Percentiles rank a stretch among this genome's conserved stretches.
Evolutionary conservation across 2,113 vertebrate species (phyloP).

Genomic region (Aegotheles bennettii): DNA sequence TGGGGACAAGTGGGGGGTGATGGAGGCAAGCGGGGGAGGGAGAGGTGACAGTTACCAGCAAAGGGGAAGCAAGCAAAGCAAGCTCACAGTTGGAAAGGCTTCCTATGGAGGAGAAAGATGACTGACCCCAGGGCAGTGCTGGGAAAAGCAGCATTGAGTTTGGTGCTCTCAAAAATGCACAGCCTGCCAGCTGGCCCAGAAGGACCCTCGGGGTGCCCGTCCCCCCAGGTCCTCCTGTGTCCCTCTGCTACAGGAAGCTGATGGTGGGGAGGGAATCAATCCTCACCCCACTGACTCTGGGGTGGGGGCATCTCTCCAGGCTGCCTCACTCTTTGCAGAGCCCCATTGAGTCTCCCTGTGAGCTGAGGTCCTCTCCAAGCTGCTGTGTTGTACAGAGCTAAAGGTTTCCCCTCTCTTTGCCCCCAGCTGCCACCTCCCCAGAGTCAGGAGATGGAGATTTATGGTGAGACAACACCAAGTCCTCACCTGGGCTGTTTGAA

Average conservation of each 20-base stretch:
- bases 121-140: neutral
- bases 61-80: neutral
- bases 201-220: neutral
- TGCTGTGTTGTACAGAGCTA: neutral
- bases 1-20: neutral
- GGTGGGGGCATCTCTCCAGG: neutral
- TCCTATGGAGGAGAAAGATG: neutral
- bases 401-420: neutral
- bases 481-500: neutral
- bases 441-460: neutral
- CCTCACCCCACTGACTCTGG: neutral
- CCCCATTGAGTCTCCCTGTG: no score
- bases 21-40: neutral
- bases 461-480: neutral
- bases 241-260: neutral
- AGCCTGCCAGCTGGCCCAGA: neutral
- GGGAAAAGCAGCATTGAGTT: neutral
- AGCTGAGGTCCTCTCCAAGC: neutral
- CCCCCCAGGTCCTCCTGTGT: accelerated
- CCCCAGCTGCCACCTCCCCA: neutral
- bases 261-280: neutral
- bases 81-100: neutral
- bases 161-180: neutral
- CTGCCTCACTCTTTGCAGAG: neutral
- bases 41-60: neutral